Base-by-base conservation (phyloP, 30 jellyfish, hydroid and myxozoan genomes). In the Aurelia sp. region DNA sequence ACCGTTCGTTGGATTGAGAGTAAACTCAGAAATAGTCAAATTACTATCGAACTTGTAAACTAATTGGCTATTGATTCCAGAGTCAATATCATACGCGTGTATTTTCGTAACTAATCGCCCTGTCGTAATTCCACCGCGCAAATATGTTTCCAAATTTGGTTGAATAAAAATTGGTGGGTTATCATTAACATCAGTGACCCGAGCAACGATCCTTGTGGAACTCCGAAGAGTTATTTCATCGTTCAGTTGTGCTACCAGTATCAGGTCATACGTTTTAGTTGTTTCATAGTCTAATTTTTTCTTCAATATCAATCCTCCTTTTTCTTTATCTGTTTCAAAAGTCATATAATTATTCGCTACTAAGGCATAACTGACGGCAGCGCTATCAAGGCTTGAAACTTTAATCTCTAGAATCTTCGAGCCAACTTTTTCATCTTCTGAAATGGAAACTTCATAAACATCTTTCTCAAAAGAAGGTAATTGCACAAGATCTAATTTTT, bases 151-250 rank as follows among this genome's bases (percentile, higher is more conserved):
- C 62, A 37, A 71, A 53, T 50, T 63, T 19, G 50, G 31, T 5
- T 85, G 60, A 15, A 55, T 72, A 27, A 92, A 87, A 1, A 35
- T 23, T 3, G 99, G 99, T 15, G 78, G 86, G 71, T 87, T 89
- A 72, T 94, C 99, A 58, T 94, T 94, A 13, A 73, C 84, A 76
- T 94, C 99, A 55, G 73, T 40, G 30, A 94, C 81, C 44, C 55
- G 55, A 50, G 90, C 85, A 40, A 58, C 86, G 61, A 94, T 75
- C 75, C 61, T 67, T 21, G 99, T 76, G 52, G 72, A 65, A 17
- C 91, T 71, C 47, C 79, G 68, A 17, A 85, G 68, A 7, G 35
- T 50, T 16, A 40, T 82, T 64, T 89, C 77, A 23, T 51, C 30
- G 4, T 16, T 31, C 3, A 33, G 8, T 22, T 55, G 70, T 17